Evolutionary conservation across 2,888 invertebrate species (phyloP), one percentile per base, ranked within the genome.

Genomic region (Neoascia interrupta): DNA sequence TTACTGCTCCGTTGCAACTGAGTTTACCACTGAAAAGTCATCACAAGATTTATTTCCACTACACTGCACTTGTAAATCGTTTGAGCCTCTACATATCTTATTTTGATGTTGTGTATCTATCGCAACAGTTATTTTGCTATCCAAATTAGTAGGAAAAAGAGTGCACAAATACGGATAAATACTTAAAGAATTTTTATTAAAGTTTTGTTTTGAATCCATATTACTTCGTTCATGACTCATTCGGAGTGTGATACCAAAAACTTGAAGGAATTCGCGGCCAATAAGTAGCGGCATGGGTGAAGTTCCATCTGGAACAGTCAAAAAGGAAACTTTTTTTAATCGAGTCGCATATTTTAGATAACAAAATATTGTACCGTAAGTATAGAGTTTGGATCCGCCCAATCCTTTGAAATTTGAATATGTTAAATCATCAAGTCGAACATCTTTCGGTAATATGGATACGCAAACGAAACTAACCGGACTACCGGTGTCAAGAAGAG

Each of bases 401-500:
- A 63, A 8, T 18, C 28, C 21, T 8, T 28, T 11, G 15, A 23
- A 60, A 18, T 31, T 45, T 3, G 43, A 45, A 13, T 43, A 31
- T 16, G 11, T 15, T 16, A 28, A 15, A 3, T 5, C 3, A 19
- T 13, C 19, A 2, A 16, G 8, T 34, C 10, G 31, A 8, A 49
- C 10, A 8, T 37, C 18, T 23, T 21, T 15, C 11, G 23, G 49
- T 13, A 61, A 5, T 3, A 37, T 15, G 18, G 47, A 45, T 28
- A 18, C 5, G n/a, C 16, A 13, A 6, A 68, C 16, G 16, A 56
- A 68, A 26, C 68, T 68, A 56, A 45, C 53, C 21, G 28, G 47
- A 47, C 56, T 54, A 31, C 68, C 51, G 43, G 49, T 51, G 41
- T 69, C 69, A 6, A 68, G 21, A 51, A 49, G 31, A 60, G 37